Base-by-base conservation (phyloP, 2,797 vertebrate genomes). In the Acipenser ruthenus region DNA sequence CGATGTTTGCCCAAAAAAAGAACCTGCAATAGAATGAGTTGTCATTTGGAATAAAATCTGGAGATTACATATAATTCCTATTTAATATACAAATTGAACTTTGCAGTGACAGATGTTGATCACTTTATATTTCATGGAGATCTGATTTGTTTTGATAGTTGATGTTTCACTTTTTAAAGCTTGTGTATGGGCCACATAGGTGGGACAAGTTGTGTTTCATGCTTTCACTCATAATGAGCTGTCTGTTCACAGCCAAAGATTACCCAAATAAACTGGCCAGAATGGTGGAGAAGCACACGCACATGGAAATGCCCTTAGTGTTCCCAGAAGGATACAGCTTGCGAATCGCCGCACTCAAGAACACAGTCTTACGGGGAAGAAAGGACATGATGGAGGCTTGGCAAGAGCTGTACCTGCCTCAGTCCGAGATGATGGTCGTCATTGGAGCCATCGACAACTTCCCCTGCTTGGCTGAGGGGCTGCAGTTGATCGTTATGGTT, bases 401-500 rank as follows among this genome's bases (percentile, higher is more conserved):
- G 69, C 23, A 10, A 50, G 8, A 61, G 3, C 56, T 71, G 62
- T 71, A 71, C 66, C 66, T 71, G 18, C 10, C 8, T 6, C 3
- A 67, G 50, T 5, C 47, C n/a, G 58, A 15, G 51, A 4, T 62
- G 60, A 67, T 71, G 66, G 55, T 55, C 0, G 66, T 71, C 18
- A n/a, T 71, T 4, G 69, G 69, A 11, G 65, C 64, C 49, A 49
- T 71, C 4, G 66, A 71, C 48, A 62, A 65, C 62, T 12, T 65
- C 13, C 66, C 62, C 4, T 65, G 55, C 6, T 13, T 70, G 62
- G 66, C 69, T 12, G 51, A 64, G 8, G 65, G 69, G 8, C 62
- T 67, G 13, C 66, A 71, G 69, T 59, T 67, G n/a, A 59, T 71
- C 8, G 47, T 71, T 8, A 10, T 71, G 50, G 69, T 67, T n/a